A percentile compares a stretch with the other conserved stretches of the same genome.
Evolutionary conservation across 2,888 invertebrate species (phyloP).

Genomic region (Zaprionus lineosus): DNA sequence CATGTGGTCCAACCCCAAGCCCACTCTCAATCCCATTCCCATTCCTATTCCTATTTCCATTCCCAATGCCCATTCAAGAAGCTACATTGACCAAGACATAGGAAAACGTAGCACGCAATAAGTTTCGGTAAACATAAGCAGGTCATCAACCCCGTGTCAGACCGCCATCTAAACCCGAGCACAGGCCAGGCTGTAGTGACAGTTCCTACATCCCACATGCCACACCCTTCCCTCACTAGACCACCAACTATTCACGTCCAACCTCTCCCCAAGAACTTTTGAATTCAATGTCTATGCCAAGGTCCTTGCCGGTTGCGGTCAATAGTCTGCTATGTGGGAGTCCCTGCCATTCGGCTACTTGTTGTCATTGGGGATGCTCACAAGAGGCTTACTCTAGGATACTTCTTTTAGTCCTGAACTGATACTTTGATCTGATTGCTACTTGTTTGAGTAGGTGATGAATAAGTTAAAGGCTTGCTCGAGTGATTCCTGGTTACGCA

Average conservation of each 20-base stretch:
- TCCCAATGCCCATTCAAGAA: background rate
- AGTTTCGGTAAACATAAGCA: conserved; percentile 56
- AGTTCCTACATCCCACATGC: no score
- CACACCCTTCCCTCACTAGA: background rate
- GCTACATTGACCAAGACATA: conserved; percentile 1
- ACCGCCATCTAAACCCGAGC: conserved; percentile 3
- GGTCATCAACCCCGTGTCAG: conserved; percentile 59
- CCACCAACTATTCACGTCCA: no score
- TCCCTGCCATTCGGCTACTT: background rate
- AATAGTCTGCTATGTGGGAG: conserved; percentile 32
- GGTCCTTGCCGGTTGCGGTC: conserved; percentile 33
- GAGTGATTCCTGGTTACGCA: no score
- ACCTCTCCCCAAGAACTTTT: conserved; percentile 22
- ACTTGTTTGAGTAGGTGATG: no score
- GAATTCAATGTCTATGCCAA: conserved; percentile 63
- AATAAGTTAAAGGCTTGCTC: no score
- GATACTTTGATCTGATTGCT: no score
- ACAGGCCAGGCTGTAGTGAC: background rate
- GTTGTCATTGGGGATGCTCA: conserved; percentile 38
- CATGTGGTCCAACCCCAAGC: conserved; percentile 22
- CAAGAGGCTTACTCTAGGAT: no score
- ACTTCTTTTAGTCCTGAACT: no score
- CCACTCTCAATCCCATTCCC: conserved; percentile 32
- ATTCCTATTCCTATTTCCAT: background rate
- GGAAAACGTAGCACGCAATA: conserved; percentile 53